Conservation (phyloP, 2,113 vertebrate genomes). For the Ciconia boyciana region DNA sequence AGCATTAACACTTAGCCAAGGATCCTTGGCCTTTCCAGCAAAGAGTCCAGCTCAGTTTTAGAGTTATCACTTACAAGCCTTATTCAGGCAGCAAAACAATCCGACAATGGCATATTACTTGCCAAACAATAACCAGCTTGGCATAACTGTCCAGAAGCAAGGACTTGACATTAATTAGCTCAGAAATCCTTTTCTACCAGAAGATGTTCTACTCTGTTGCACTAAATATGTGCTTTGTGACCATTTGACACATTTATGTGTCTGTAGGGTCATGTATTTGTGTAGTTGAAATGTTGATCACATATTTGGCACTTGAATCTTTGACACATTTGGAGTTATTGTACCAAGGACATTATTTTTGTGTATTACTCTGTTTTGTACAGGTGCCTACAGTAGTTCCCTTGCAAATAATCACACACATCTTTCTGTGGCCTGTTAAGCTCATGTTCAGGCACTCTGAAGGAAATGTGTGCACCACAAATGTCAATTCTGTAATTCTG, state of each 20-base stretch:
- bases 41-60: background rate
- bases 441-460: background rate
- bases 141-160: background rate
- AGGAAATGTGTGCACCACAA: background rate
- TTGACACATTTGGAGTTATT: background rate
- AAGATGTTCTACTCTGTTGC: background rate
- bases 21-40: background rate
- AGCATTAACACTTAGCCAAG: background rate
- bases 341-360: background rate
- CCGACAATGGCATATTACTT: background rate
- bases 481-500: background rate
- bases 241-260: background rate
- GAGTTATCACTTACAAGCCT: background rate
- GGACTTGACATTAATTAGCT: background rate
- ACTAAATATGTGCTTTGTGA: background rate
- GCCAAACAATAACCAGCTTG: background rate
- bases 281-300: background rate
- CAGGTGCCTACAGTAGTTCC: rapidly evolving
- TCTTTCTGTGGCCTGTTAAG: background rate
- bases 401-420: background rate
- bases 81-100: background rate
- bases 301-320: background rate
- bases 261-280: background rate
- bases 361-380: background rate
- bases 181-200: background rate